Conservation (phyloP, 1,140 invertebrate species). For the Danaus melanippus region DNA sequence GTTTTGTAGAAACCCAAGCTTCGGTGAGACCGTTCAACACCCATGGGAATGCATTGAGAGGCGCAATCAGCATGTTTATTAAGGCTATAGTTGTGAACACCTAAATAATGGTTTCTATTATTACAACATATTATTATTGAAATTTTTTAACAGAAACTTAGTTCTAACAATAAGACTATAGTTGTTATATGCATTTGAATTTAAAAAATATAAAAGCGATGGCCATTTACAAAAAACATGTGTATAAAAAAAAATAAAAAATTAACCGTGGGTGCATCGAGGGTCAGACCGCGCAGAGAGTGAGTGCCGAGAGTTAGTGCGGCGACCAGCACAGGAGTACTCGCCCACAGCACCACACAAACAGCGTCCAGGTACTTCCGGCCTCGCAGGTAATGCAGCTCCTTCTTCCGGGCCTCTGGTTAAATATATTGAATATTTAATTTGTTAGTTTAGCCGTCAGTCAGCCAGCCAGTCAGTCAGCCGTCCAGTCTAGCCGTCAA, state of each 20-base stretch:
- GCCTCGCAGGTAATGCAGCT: conserved; percentile 84
- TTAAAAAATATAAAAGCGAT: conserved; percentile 19
- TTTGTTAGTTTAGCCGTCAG: too few relatives aligned
- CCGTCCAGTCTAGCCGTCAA: too few relatives aligned
- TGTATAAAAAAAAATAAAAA: too few relatives aligned
- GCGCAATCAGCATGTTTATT: conserved; percentile 96
- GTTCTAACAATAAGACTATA: too few relatives aligned
- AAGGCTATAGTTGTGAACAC: conserved; percentile 95
- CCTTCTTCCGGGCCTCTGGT: conserved; percentile 77
- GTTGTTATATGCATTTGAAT: too few relatives aligned
- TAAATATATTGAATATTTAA: neutral
- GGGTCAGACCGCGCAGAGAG: conserved; percentile 83
- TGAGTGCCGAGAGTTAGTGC: conserved; percentile 94
- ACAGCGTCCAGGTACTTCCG: conserved; percentile 98
- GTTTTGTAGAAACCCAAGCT: conserved; percentile 90
- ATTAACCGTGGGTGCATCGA: conserved; percentile 85
- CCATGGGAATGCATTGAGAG: conserved; percentile 98
- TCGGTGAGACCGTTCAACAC: conserved; percentile 97
- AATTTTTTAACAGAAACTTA: neutral
- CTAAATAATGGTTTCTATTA: conserved; percentile 16
- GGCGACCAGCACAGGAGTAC: conserved; percentile 96
- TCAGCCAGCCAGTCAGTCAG: too few relatives aligned
- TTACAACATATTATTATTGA: neutral
- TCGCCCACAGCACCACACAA: conserved; percentile 99
- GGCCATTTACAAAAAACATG: too few relatives aligned